A percentile compares a stretch with the other conserved stretches of the same genome.
phyloP scores from a whole-genome alignment of 2,113 vertebrate genomes.

The Motacilla tschutschensis region DNA sequence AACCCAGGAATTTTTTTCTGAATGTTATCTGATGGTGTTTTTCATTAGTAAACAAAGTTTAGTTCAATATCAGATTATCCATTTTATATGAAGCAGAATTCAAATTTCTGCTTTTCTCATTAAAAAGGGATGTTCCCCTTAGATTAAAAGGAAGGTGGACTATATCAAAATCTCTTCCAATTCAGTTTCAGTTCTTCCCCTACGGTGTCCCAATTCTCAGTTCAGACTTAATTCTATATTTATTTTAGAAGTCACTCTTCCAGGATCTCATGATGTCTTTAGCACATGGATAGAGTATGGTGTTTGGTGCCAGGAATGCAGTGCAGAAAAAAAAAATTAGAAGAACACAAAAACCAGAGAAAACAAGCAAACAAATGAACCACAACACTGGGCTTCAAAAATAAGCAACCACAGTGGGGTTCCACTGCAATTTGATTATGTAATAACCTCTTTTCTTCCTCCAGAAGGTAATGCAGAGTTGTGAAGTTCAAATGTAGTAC shows the following conservation, averaged over 20 bases:
- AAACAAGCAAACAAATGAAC: slow-evolving; percentile 45
- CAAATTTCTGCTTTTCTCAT: slow-evolving; percentile 39
- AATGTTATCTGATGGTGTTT: slow-evolving; percentile 11
- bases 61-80: slow-evolving; percentile 5
- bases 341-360: neutral
- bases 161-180: slow-evolving; percentile 29
- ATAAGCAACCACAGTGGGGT: slow-evolving; percentile 38
- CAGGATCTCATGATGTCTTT: slow-evolving; percentile 56
- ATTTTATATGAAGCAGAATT: neutral
- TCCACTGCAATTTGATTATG: slow-evolving; percentile 43
- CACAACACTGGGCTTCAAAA: slow-evolving; percentile 52
- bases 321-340: neutral
- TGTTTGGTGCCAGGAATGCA: slow-evolving; percentile 34
- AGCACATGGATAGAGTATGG: slow-evolving; percentile 34
- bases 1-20: slow-evolving; percentile 37
- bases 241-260: slow-evolving; percentile 46
- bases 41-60: neutral
- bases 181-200: slow-evolving; percentile 6
- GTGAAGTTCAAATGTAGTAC: slow-evolving; percentile 20
- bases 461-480: slow-evolving; percentile 37
- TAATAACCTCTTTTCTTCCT: slow-evolving; percentile 36
- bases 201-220: neutral
- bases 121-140: slow-evolving; percentile 39
- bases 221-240: slow-evolving; percentile 47
- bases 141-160: slow-evolving; percentile 50